Evolutionary conservation across 1,140 invertebrate species (phyloP).

Genomic region (Xylocopa sonorina): DNA sequence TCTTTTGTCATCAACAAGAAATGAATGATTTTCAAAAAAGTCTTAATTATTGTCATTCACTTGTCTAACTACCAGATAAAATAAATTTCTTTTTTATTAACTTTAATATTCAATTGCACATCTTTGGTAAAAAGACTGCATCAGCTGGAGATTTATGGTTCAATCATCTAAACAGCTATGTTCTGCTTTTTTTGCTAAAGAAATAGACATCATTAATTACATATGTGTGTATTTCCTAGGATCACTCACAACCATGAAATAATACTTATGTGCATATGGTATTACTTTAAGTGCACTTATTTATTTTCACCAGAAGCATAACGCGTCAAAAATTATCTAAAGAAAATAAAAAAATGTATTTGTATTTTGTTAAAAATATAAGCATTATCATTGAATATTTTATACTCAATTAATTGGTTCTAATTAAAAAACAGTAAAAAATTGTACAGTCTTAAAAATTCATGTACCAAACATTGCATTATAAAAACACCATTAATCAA

Average conservation of each 20-base stretch:
- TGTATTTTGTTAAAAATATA: slow-evolving; percentile 24
- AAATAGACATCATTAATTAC: slow-evolving; percentile 67
- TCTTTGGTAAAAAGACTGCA: slow-evolving; percentile 48
- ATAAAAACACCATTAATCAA: slow-evolving; percentile 11
- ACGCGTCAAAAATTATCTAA: slow-evolving; percentile 38
- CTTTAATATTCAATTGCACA: slow-evolving; percentile 15
- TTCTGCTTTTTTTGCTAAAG: slow-evolving; percentile 66
- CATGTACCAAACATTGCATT: not conserved
- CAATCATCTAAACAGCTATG: slow-evolving; percentile 56
- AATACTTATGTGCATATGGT: slow-evolving; percentile 32
- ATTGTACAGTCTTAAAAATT: slow-evolving; percentile 15
- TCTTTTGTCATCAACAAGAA: not conserved
- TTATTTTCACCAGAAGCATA: slow-evolving; percentile 34
- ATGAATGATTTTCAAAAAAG: not conserved
- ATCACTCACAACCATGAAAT: slow-evolving; percentile 18
- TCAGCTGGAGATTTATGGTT: slow-evolving; percentile 51
- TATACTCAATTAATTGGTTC: slow-evolving; percentile 17
- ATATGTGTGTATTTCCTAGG: slow-evolving; percentile 33
- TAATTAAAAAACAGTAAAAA: slow-evolving; percentile 32
- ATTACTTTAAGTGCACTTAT: slow-evolving; percentile 57
- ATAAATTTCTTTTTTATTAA: not conserved
- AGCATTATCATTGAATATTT: not conserved
- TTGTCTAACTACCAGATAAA: not conserved
- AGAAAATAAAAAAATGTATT: slow-evolving; percentile 5
- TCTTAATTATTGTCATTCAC: slow-evolving; percentile 22